Conservation (phyloP, 2,797 vertebrate species). For the Todus mexicanus region DNA sequence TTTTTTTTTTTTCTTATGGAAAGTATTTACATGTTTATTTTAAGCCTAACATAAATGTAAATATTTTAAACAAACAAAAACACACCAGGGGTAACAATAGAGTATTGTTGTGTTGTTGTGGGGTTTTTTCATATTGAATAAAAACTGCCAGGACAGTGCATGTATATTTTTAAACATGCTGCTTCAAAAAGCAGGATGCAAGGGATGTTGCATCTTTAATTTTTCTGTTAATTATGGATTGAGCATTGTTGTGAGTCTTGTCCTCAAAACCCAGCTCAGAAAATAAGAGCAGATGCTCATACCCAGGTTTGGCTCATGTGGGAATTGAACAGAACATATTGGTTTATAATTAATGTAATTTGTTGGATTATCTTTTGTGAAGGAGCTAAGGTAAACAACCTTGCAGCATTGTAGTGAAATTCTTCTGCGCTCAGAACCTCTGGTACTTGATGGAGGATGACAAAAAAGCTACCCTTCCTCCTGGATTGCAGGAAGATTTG, state of each 20-base stretch:
- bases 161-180: slow-evolving; percentile 75
- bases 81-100: slow-evolving; percentile 73
- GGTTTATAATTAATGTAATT: slow-evolving; percentile 99
- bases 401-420: slow-evolving; percentile 75
- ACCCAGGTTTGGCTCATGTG: slow-evolving; percentile 84
- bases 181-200: slow-evolving; percentile 78
- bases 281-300: slow-evolving; percentile 93
- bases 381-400: slow-evolving; percentile 90
- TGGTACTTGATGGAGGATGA: slow-evolving; percentile 42
- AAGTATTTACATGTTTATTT: slow-evolving; percentile 76
- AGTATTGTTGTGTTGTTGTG: slow-evolving; percentile 35
- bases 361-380: slow-evolving; percentile 96
- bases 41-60: slow-evolving; percentile 73
- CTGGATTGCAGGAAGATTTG: slow-evolving; percentile 52
- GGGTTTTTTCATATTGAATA: slow-evolving; percentile 59
- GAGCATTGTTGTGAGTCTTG: slow-evolving; percentile 85
- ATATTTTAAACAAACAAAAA: slow-evolving; percentile 78
- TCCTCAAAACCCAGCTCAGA: slow-evolving; percentile 83
- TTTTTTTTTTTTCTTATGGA: slow-evolving; percentile 63
- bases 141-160: slow-evolving; percentile 66
- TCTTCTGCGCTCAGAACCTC: slow-evolving; percentile 59
- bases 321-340: slow-evolving; percentile 92
- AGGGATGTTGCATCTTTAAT: slow-evolving; percentile 83
- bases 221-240: slow-evolving; percentile 86
- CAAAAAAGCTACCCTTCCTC: slow-evolving; percentile 58